These are phyloP conservation scores for Drosophila pseudotalamancana DNA, from an alignment of 2,888 invertebrate species.

Conservation along the genomic window DNA sequence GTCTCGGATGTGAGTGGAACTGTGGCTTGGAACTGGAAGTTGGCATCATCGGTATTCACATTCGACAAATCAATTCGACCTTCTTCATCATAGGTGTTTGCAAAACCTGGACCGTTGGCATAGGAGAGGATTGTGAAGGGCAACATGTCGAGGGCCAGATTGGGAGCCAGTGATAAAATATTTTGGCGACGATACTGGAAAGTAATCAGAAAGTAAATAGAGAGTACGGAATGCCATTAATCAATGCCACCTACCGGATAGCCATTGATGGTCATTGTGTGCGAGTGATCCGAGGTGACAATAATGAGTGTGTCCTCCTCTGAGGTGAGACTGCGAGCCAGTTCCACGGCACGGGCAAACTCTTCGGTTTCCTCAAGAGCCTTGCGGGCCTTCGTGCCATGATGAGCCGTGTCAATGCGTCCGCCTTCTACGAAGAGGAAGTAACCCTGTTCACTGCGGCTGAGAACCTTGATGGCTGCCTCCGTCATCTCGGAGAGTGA, in stretches of 20 bases:
- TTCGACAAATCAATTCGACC: conserved; percentile 68
- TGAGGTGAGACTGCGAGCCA: conserved; percentile 87
- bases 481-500: conserved; percentile 88
- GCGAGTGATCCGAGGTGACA: conserved; percentile 92
- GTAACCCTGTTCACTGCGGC: conserved; percentile 87
- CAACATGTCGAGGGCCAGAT: conserved; percentile 86
- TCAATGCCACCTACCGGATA: conserved; percentile 86
- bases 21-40: conserved; percentile 86
- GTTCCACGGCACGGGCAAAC: conserved; percentile 89
- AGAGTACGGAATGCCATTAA: no score
- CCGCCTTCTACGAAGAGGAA: conserved; percentile 90
- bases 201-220: background rate
- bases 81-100: conserved; percentile 57
- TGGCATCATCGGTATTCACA: conserved; percentile 56
- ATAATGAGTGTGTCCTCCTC: conserved; percentile 90
- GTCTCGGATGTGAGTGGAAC: conserved; percentile 88
- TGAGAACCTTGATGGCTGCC: conserved; percentile 87
- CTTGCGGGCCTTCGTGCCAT: conserved; percentile 87
- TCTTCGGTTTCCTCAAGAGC: conserved; percentile 92
- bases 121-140: conserved; percentile 90
- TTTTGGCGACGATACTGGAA: conserved; percentile 75
- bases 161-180: conserved; percentile 85
- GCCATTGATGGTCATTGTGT: conserved; percentile 91
- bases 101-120: conserved; percentile 90
- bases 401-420: conserved; percentile 85